Conservation (phyloP, 1,140 invertebrate genomes). For the Oreohelix idahoensis region DNA sequence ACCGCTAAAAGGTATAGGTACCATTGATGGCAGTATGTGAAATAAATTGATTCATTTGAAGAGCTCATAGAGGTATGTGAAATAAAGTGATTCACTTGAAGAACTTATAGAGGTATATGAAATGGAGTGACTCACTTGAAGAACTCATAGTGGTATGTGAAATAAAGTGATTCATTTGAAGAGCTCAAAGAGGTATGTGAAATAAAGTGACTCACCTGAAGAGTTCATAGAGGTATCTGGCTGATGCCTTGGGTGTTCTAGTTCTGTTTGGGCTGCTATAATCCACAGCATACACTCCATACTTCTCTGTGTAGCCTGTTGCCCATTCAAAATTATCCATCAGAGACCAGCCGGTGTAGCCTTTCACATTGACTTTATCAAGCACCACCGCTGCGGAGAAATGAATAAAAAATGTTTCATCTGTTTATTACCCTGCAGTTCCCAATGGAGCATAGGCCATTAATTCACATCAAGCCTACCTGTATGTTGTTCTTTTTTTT, state of each 20-base stretch:
- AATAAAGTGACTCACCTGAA: constrained; percentile 19
- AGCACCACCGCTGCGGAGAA: constrained; percentile 76
- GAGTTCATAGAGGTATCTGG: constrained; percentile 66
- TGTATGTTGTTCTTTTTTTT: no score
- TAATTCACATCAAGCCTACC: no score
- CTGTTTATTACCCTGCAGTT: no score
- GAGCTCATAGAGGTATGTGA: no score
- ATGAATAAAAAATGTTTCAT: constrained; percentile 1
- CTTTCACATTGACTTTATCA: constrained; percentile 79
- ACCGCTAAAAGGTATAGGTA: no score
- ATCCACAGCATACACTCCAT: constrained; percentile 83
- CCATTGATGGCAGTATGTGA: no score
- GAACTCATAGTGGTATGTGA: background rate
- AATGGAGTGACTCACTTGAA: background rate
- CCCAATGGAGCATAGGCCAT: no score
- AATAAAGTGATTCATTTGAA: background rate
- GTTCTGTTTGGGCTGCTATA: constrained; percentile 79
- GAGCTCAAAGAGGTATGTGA: no score
- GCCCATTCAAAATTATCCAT: constrained; percentile 88
- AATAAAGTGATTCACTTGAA: no score
- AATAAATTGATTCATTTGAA: no score
- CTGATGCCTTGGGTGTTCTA: constrained; percentile 82
- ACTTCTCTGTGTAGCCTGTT: constrained; percentile 75
- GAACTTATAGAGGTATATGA: no score
- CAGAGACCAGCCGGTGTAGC: constrained; percentile 83